Base-by-base conservation (phyloP, 1,140 invertebrate genomes). In the Musca vetustissima region DNA sequence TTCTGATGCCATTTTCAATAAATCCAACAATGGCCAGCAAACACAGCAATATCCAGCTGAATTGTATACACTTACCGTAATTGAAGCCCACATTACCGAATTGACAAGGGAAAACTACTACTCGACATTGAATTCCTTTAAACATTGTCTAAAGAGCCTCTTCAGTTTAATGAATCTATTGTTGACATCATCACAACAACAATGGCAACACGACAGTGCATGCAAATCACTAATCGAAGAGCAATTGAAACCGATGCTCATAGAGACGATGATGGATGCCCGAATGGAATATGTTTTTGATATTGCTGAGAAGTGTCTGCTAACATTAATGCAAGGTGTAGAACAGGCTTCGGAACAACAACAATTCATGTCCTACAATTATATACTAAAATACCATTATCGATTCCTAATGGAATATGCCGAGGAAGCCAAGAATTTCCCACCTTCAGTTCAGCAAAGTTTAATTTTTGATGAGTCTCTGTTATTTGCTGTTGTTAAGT, bases 281-380 rank as follows among this genome's bases (percentile, higher is more conserved):
- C 87, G 91, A 11, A 92, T 89, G 9, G 91, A 92, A 74, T 92
- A 89, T 75, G 76, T 93, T n/a, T 86, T 89, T 68, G 89, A 91
- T 11, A 85, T 84, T 67, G 85, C 87, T 6, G 84, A 85, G 1
- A 88, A 87, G 70, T 88, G 88, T 13, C 74, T 93, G 22, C 87
- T 89, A n/a, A 88, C 87, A 74, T 83, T 92, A 50, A 78, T 91
- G n/a, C 86, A 85, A 4, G 84, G 85, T 1, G 79, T 84, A 13
- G 91, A 93, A 69, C 85, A 84, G 15, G 89, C 90, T 73, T 83
- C 86, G 2, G 86, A 90, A 36, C 85, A 87, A 65, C 88, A 87
- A 71, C 86, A 89, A 64, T 81, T 90, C 68, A 82, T 86, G 65
- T 87, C 90, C 24, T 91, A 90, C 73, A 79, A 87, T 32, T 86